Base-by-base conservation (phyloP, 2,888 invertebrate genomes). In the Drosophila rubida region DNA sequence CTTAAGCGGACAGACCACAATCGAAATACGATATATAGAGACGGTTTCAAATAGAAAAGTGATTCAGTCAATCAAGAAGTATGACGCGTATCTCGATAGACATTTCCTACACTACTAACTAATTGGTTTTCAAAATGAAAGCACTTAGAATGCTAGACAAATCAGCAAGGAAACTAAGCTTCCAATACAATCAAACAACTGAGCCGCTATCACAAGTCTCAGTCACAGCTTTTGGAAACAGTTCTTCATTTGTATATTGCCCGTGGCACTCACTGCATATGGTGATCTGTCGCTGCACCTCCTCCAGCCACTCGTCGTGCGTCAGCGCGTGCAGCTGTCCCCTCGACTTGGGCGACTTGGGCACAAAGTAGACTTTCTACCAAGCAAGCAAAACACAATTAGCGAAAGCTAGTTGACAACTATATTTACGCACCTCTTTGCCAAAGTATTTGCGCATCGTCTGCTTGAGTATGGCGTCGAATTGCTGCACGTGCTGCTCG, bases 401-500 rank as follows among this genome's bases (percentile, higher is more conserved):
- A 19, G 8, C 6, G 19, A 13, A 6, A 9, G 4, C 4, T 16
- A 39, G 14, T 16, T 13, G 7, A 2, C 4, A n/a, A 14, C 7
- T 8, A 7, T n/a, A 16, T 30, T 16, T 2, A 53, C 67, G 37
- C 35, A 90, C 91, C 84, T 91, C 91, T 61, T 90, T 90, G 67
- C 89, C 89, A 23, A 77, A 80, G 55, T 90, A 89, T 80, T 91
- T 89, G 87, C 91, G 72, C 87, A 94, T 90, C 14, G 91, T 92
- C 41, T 93, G 93, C 71, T 93, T 93, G 0, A 95, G 90, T 61
- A 97, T 94, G 9, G 92, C 90, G 77, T 94, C 94, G 85, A 95
- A 96, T 84, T 93, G 93, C n/a, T 92, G 90, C 61, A 93, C 93
- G 69, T 96, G 95, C 22, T 95, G 94, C 4, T 93, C 93, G 16